Base-by-base conservation (phyloP, 2,797 vertebrate genomes). In the Sparidentex hasta region DNA sequence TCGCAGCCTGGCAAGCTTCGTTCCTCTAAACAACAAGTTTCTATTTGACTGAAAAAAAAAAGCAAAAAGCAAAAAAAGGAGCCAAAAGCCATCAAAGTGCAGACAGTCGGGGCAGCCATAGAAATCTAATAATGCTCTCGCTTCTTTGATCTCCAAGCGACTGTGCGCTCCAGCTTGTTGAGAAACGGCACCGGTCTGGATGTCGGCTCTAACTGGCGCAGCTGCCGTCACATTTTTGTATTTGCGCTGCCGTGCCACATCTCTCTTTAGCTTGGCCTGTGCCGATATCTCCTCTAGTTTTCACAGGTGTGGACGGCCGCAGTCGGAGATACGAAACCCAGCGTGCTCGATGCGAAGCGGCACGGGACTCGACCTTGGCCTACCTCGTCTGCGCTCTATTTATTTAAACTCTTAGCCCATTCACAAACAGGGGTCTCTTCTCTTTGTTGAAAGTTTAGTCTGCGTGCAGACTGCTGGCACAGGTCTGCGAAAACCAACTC, bases 371-470 rank as follows among this genome's bases (percentile, higher is more conserved):
- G 46, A 87, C 92, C 88, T 92, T 82, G 89, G 87, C 83, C 81
- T 57, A 52, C 65, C 56, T 77, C 13, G 2, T 59, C 68, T 23
- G 66, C n/a, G 51, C 77, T 81, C 61, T 88, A 56, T 94, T 93
- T 92, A 77, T 90, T 91, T 91, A 92, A 94, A 93, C 85, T 77
- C 50, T 75, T 51, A 72, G 80, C 76, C 71, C 69, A 75, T 74
- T 65, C 65, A 54, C 74, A 87, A 86, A 89, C 69, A 57, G 59
- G 82, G 76, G 69, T 85, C 83, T 82, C 81, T 85, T 52, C 55
- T 83, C 63, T 74, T 83, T 85, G 89, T 81, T 88, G 59, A 81
- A 81, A 86, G 91, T 92, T 94, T 92, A 93, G 91, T 94, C 90
- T 94, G 87, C 61, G 79, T 71, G 78, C 79, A 85, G 73, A 66